phyloP scores from a whole-genome alignment of 2,113 vertebrate genomes.

The Herpetotheres cachinnans region DNA sequence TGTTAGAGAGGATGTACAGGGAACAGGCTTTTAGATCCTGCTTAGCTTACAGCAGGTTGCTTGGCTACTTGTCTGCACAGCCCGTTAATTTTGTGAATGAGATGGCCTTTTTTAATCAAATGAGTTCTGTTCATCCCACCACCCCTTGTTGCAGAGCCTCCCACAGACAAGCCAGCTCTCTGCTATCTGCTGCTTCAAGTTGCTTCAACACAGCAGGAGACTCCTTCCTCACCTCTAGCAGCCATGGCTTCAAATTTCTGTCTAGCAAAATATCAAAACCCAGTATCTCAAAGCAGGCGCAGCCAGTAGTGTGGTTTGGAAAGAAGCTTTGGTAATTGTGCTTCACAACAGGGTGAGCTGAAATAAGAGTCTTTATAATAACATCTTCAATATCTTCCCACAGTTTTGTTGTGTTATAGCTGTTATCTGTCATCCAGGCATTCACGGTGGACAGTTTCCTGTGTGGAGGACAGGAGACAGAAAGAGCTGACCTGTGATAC shows the following conservation, averaged over 20 bases:
- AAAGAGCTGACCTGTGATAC: not conserved
- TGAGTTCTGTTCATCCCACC: not conserved
- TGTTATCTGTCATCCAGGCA: conserved; percentile 68
- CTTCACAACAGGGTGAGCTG: conserved; percentile 74
- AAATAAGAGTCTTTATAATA: conserved; percentile 79
- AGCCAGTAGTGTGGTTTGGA: conserved; percentile 57
- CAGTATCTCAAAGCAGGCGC: conserved; percentile 81
- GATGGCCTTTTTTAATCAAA: not conserved
- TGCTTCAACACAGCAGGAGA: not conserved
- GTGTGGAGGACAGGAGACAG: not conserved
- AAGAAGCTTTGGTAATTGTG: conserved; percentile 82
- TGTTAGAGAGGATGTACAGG: not conserved
- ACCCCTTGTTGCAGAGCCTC: not conserved
- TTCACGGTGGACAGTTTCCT: conserved; percentile 80
- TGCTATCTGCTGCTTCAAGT: not conserved
- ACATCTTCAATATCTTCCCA: conserved; percentile 78
- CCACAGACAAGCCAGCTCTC: not conserved
- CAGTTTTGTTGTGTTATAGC: conserved; percentile 61
- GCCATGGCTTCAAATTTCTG: conserved; percentile 78
- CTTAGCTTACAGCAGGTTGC: not conserved
- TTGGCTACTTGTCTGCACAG: not conserved
- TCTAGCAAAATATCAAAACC: conserved; percentile 82
- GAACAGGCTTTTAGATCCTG: not conserved
- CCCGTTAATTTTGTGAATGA: not conserved
- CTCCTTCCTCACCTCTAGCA: conserved; percentile 76